A percentile compares a stretch with the other conserved stretches of the same genome.
These are phyloP conservation scores for Ellobium chinense DNA, from an alignment of 2,888 invertebrate species.

Conservation along the genomic window DNA sequence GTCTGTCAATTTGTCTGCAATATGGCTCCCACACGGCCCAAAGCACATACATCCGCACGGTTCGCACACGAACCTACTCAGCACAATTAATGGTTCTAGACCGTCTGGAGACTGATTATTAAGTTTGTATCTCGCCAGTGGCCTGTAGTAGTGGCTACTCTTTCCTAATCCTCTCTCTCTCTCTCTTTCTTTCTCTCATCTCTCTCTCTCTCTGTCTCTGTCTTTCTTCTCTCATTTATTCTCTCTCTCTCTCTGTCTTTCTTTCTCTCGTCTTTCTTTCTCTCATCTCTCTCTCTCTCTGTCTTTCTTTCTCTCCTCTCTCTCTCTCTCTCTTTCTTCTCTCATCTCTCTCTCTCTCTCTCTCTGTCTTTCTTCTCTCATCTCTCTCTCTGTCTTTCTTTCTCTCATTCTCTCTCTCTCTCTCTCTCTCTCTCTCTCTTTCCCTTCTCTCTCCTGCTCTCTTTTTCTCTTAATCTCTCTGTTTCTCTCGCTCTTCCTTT, in stretches of 20 bases:
- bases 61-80: too few species aligned
- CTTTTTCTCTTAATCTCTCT: not conserved
- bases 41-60: too few species aligned
- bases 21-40: too few species aligned
- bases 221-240: not conserved
- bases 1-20: too few species aligned
- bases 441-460: not conserved
- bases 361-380: constrained; percentile 35
- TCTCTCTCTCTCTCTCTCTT: too few species aligned
- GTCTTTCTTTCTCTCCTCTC: constrained; percentile 29
- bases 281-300: constrained; percentile 37
- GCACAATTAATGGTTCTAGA: too few species aligned
- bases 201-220: not conserved
- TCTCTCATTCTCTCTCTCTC: constrained; percentile 28
- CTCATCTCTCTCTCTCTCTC: constrained; percentile 6
- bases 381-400: constrained; percentile 11
- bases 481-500: too few species aligned
- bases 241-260: not conserved
- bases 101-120: too few species aligned
- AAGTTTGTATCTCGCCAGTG: not conserved
- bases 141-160: not conserved
- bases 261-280: constrained; percentile 10
- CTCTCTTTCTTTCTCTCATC: not conserved
- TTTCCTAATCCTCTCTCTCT: too few species aligned
- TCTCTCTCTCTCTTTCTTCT: constrained; percentile 2